Conservation (phyloP, 2,888 invertebrate species). For the Galeopsomyia nigrocyanea region DNA sequence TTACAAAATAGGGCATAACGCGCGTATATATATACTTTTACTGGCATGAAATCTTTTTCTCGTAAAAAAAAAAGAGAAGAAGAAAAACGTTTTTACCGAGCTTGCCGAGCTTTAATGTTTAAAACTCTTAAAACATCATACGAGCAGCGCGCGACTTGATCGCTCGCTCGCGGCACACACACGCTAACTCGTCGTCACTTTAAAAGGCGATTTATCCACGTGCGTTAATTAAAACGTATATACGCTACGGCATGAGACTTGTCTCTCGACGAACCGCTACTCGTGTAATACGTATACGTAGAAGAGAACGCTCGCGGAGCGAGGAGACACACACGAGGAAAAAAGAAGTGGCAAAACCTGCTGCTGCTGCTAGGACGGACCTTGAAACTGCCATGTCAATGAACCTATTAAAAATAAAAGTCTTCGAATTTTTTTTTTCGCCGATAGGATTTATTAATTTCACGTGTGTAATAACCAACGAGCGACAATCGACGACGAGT, state of each 20-base stretch:
- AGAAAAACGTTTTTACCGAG: too few species aligned
- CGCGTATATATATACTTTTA: too few species aligned
- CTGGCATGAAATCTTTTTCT: too few species aligned
- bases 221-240: constrained; percentile 41
- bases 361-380: constrained; percentile 52
- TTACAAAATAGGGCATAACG: too few species aligned
- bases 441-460: too few species aligned
- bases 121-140: too few species aligned
- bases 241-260: not conserved
- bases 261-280: constrained; percentile 38
- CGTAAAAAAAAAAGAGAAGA: too few species aligned
- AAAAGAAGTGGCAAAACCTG: constrained; percentile 54
- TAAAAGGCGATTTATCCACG: constrained; percentile 16
- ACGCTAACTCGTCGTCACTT: constrained; percentile 8
- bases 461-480: not conserved
- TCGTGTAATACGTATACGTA: constrained; percentile 13
- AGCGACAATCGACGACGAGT: constrained; percentile 1
- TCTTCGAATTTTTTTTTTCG: constrained; percentile 10
- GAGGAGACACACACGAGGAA: constrained; percentile 5
- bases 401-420: constrained; percentile 54
- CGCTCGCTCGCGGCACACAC: too few species aligned
- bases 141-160: too few species aligned
- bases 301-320: constrained; percentile 20
- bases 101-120: too few species aligned
- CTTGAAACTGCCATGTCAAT: constrained; percentile 64